phyloP scores from a whole-genome alignment of 23 tunicate genomes.

The Ascidia mentula region DNA sequence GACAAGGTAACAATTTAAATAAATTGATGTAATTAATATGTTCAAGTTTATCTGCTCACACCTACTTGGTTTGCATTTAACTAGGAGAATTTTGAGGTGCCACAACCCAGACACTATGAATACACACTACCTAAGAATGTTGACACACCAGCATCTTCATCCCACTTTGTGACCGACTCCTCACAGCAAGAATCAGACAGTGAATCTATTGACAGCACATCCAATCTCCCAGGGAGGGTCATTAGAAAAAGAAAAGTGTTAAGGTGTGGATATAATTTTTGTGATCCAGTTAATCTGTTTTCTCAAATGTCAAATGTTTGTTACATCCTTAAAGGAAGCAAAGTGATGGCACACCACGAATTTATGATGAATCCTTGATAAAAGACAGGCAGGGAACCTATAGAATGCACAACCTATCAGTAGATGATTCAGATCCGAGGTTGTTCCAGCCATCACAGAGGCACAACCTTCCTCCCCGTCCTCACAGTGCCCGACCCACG shows the following conservation, averaged over 20 bases:
- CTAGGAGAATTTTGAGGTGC: background rate
- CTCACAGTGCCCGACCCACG: conserved; percentile 35
- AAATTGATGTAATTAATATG: too few species aligned
- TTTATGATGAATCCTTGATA: conserved; percentile 81
- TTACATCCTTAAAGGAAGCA: conserved; percentile 47
- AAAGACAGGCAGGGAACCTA: conserved; percentile 39
- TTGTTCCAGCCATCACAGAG: conserved; percentile 2
- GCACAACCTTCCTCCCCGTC: conserved; percentile 31
- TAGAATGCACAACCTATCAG: conserved; percentile 22
- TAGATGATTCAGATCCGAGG: conserved; percentile 33
- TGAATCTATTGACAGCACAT: background rate
- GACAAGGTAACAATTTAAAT: too few species aligned
- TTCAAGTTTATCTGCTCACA: too few species aligned
- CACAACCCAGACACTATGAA: background rate
- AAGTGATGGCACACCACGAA: conserved; percentile 69
- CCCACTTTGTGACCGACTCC: background rate
- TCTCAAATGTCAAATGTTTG: background rate
- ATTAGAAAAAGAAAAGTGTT: conserved; percentile 55
- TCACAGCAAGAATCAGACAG: background rate
- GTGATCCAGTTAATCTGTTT: background rate
- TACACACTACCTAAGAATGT: background rate
- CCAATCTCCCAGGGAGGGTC: conserved; percentile 20
- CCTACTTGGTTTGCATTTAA: too few species aligned
- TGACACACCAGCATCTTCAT: conserved; percentile 1
- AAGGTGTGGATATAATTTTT: conserved; percentile 28